Conservation (phyloP, 2,888 invertebrate species). For the Conops quadrifasciatus region DNA sequence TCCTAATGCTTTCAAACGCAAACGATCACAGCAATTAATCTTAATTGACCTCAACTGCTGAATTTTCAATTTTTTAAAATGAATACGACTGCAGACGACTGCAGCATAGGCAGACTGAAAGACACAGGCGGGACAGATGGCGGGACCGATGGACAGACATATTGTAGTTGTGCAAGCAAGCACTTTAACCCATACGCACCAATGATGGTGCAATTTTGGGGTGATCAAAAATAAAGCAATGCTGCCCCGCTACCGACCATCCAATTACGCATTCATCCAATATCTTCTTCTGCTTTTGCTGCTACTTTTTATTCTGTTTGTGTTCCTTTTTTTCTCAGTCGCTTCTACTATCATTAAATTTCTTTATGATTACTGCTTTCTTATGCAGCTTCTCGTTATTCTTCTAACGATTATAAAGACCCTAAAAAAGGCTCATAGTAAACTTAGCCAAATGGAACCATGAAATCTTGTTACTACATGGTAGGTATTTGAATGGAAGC, state of each 20-base stretch:
- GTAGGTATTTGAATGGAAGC: background rate
- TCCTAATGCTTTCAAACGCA: background rate
- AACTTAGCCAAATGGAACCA: constrained; percentile 18
- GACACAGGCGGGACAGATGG: too few species aligned
- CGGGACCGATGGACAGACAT: too few species aligned
- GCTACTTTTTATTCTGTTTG: background rate
- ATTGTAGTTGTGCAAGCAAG: too few species aligned
- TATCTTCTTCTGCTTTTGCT: background rate
- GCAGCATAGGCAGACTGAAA: background rate
- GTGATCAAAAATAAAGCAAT: background rate
- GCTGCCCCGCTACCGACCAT: background rate
- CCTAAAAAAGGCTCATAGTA: constrained; percentile 3
- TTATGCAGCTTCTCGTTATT: background rate
- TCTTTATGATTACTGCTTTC: background rate
- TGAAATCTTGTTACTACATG: background rate
- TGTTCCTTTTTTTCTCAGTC: background rate
- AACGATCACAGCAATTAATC: constrained; percentile 19
- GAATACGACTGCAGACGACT: background rate
- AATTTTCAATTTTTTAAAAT: constrained; percentile 10
- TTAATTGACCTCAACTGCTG: constrained; percentile 11
- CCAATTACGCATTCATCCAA: background rate
- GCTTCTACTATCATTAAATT: background rate
- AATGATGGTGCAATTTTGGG: background rate
- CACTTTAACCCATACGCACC: too few species aligned
- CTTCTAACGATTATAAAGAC: too few species aligned